These are phyloP conservation scores for Calameuta idolon DNA, from an alignment of 2,888 invertebrate species.

Conservation along the genomic window DNA sequence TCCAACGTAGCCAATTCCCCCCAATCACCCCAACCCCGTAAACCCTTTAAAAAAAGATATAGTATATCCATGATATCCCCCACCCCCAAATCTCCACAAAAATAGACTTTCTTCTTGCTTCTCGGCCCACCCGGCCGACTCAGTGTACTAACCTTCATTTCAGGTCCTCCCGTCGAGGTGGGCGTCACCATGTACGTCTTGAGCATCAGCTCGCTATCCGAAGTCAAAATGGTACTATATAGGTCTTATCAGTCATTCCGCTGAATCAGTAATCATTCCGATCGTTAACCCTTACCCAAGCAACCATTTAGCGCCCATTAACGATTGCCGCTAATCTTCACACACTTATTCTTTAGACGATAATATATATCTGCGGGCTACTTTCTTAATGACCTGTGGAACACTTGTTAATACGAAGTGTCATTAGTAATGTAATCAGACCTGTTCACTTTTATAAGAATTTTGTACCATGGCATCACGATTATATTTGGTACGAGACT, in stretches of 20 bases:
- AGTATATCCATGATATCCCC: background rate
- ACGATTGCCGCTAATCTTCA: conserved; percentile 11
- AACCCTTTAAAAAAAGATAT: background rate
- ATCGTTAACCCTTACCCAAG: conserved; percentile 37
- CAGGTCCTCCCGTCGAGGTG: conserved; percentile 83
- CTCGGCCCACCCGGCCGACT: conserved; percentile 56
- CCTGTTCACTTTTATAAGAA: background rate
- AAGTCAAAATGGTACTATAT: conserved; percentile 83
- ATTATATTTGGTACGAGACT: background rate
- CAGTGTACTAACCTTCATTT: conserved; percentile 69
- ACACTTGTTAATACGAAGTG: background rate
- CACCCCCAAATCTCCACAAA: background rate
- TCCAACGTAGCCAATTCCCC: background rate
- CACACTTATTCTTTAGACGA: background rate
- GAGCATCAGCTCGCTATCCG: conserved; percentile 84
- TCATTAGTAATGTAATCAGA: background rate
- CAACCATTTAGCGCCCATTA: conserved; percentile 18
- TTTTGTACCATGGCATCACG: background rate
- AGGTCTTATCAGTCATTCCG: conserved; percentile 55
- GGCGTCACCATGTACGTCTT: conserved; percentile 87
- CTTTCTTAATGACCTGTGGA: background rate
- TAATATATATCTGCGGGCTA: background rate
- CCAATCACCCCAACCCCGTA: background rate
- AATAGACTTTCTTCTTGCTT: conserved; percentile 14
- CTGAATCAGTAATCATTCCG: conserved; percentile 41